Conservation (phyloP, 2,888 invertebrate species). For the Xylota sylvarum region DNA sequence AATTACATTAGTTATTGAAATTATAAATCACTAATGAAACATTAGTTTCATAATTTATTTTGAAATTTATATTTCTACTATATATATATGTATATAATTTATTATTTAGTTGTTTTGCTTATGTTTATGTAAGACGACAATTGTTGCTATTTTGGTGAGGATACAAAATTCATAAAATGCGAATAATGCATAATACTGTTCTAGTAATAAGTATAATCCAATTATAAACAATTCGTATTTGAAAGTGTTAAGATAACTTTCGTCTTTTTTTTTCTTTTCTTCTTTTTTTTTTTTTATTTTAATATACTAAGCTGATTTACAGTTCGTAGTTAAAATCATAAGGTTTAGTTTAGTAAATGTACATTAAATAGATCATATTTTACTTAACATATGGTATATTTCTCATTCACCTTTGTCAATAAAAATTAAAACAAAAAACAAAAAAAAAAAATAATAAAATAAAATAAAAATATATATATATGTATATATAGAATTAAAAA, state of each 20-base stretch:
- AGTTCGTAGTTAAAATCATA: background rate
- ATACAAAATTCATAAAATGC: constrained; percentile 43
- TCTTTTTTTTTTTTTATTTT: too few species aligned
- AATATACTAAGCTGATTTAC: constrained; percentile 9
- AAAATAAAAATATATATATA: too few species aligned
- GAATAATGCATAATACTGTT: constrained; percentile 57
- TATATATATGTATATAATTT: constrained; percentile 1
- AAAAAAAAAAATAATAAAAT: too few species aligned
- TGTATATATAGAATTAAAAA: background rate
- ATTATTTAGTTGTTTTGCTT: constrained; percentile 19
- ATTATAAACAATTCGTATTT: constrained; percentile 21
- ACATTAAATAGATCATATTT: constrained; percentile 16
- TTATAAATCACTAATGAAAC: constrained; percentile 38
- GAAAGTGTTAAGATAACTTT: constrained; percentile 13
- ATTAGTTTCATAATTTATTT: constrained; percentile 1
- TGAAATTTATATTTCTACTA: background rate
- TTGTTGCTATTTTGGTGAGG: constrained; percentile 2
- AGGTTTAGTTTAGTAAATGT: background rate
- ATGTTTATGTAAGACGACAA: constrained; percentile 5
- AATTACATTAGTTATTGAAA: constrained; percentile 43
- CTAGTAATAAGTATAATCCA: constrained; percentile 24
- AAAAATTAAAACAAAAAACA: background rate
- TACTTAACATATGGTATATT: background rate
- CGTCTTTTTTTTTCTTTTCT: too few species aligned
- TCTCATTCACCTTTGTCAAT: constrained; percentile 5